Percentiles rank a stretch among this genome's conserved stretches.
Evolutionary conservation across 2,797 vertebrate genomes (phyloP).

Genomic region (Pogonophryne albipinna): DNA sequence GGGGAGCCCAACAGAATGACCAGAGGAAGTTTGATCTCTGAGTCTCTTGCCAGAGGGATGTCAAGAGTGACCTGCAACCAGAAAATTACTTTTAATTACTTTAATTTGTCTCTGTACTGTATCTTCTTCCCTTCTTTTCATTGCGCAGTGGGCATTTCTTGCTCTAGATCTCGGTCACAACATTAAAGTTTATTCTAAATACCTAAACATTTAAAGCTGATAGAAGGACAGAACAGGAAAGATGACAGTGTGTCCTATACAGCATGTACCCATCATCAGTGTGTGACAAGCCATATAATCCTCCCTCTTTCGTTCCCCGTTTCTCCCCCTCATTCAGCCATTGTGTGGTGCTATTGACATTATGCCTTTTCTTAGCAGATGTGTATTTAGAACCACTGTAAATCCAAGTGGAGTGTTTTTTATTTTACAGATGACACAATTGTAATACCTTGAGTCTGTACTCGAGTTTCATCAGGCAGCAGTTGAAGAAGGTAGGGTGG

Average conservation of each 20-base stretch:
- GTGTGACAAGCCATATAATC: conserved; percentile 1
- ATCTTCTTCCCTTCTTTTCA: not conserved
- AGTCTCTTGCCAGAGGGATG: conserved; percentile 61
- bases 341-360: conserved; percentile 41
- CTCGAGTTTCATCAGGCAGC: conserved; percentile 80
- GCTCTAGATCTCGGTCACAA: not conserved
- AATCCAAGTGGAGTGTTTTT: not conserved
- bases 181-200: conserved; percentile 8
- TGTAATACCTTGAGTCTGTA: conserved; percentile 77
- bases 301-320: not conserved
- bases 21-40: conserved; percentile 81
- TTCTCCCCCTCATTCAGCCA: conserved; percentile 11
- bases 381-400: not conserved
- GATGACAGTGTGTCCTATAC: conserved; percentile 40
- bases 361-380: not conserved
- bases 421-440: not conserved
- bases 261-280: conserved; percentile 16
- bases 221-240: conserved; percentile 51
- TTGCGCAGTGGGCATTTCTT: not conserved
- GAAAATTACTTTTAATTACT: conserved; percentile 10
- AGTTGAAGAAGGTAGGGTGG: conserved; percentile 78
- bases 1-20: conserved; percentile 69
- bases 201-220: conserved; percentile 16
- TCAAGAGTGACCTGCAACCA: conserved; percentile 77
- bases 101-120: not conserved